phyloP scores from a whole-genome alignment of 2,888 invertebrate genomes.

The Cantharis rufa region DNA sequence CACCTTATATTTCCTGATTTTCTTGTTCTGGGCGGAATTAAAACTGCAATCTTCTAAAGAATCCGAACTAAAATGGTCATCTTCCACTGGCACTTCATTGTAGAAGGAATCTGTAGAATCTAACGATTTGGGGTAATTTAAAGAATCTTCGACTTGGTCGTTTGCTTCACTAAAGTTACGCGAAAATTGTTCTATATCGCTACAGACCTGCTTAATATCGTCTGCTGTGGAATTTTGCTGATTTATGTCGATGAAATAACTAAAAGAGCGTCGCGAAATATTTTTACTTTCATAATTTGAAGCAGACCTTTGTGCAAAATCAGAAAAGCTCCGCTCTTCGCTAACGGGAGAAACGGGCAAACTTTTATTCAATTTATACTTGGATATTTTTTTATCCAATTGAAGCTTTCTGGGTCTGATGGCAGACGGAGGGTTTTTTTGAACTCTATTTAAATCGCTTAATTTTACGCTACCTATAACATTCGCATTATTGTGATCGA shows the following conservation, averaged over 20 bases:
- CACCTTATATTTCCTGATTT: slow-evolving; percentile 55
- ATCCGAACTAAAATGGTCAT: slow-evolving; percentile 78
- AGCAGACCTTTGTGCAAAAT: slow-evolving; percentile 41
- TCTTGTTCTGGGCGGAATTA: slow-evolving; percentile 41
- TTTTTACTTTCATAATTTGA: background rate
- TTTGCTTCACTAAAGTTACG: slow-evolving; percentile 49
- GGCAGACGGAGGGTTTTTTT: slow-evolving; percentile 39
- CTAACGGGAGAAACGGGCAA: slow-evolving; percentile 83
- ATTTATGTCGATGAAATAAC: slow-evolving; percentile 69
- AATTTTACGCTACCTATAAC: slow-evolving; percentile 36
- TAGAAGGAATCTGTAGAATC: background rate
- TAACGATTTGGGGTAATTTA: background rate
- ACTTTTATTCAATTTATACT: slow-evolving; percentile 64
- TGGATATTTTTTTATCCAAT: slow-evolving; percentile 49
- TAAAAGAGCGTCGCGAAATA: slow-evolving; percentile 63
- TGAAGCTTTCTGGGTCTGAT: slow-evolving; percentile 50
- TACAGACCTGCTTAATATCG: slow-evolving; percentile 51
- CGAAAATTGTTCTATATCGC: slow-evolving; percentile 54
- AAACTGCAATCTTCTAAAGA: slow-evolving; percentile 74
- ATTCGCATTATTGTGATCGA: slow-evolving; percentile 20
- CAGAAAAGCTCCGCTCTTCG: slow-evolving; percentile 63
- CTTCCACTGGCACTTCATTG: slow-evolving; percentile 57
- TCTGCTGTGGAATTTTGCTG: slow-evolving; percentile 52
- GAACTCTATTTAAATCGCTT: slow-evolving; percentile 38
- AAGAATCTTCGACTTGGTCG: slow-evolving; percentile 42